Conservation (phyloP, 2,888 invertebrate genomes). For the Chalcosyrphus nemorum region DNA sequence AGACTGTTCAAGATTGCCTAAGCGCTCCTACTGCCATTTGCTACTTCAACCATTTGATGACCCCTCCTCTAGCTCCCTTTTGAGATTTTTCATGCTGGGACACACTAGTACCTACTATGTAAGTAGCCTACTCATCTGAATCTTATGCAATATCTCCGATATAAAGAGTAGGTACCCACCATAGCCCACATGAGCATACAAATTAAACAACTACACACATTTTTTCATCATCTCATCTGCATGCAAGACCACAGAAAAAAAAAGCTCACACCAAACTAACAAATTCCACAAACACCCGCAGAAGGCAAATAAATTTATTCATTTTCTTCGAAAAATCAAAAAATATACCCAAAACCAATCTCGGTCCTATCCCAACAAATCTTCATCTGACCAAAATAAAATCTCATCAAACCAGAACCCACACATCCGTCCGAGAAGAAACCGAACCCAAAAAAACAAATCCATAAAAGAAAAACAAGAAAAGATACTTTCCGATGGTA, state of each 20-base stretch:
- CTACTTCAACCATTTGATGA: too few relatives aligned
- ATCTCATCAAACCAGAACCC: slow-evolving; percentile 11
- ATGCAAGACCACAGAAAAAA: neutral
- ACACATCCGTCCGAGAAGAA: slow-evolving; percentile 4
- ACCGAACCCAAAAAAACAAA: neutral
- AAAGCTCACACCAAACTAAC: slow-evolving; percentile 1
- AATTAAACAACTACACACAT: too few relatives aligned
- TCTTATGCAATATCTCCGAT: too few relatives aligned
- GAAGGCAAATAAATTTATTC: slow-evolving; percentile 1
- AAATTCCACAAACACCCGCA: neutral
- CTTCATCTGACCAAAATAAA: too few relatives aligned
- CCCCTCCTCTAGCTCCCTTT: too few relatives aligned
- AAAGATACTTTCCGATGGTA: slow-evolving; percentile 23
- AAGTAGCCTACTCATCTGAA: too few relatives aligned
- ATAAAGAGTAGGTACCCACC: too few relatives aligned
- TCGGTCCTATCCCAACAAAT: slow-evolving; percentile 41
- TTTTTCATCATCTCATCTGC: neutral
- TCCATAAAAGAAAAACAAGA: slow-evolving; percentile 11
- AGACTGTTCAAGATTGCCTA: too few relatives aligned
- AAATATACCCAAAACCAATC: neutral
- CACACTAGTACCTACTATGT: too few relatives aligned
- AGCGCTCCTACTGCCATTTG: too few relatives aligned
- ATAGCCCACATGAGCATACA: too few relatives aligned
- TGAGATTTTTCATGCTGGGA: too few relatives aligned
- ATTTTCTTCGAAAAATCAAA: neutral